Conservation (phyloP, 2,888 invertebrate genomes). For the Hydroisotoma schaefferi region DNA sequence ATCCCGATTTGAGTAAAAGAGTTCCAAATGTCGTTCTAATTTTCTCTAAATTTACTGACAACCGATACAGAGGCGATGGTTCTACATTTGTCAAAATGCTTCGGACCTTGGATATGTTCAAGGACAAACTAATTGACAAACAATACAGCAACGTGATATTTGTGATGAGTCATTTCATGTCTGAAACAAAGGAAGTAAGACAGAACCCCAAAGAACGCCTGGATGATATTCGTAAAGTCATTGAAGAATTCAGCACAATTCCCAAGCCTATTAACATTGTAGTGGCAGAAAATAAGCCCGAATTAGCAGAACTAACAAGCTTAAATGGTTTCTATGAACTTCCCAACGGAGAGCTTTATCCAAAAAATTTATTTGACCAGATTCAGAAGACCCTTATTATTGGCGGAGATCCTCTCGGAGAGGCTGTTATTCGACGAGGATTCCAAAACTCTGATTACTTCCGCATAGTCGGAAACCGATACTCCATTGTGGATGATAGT, state of each 20-base stretch:
- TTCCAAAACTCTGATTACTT: slow-evolving; percentile 30
- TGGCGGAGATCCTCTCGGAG: slow-evolving; percentile 29
- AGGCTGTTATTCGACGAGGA: slow-evolving; percentile 27
- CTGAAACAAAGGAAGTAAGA: slow-evolving; percentile 12
- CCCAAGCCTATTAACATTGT: slow-evolving; percentile 32
- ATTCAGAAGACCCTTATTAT: slow-evolving; percentile 12
- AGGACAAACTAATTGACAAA: slow-evolving; percentile 19
- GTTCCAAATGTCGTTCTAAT: slow-evolving; percentile 30
- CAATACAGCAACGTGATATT: slow-evolving; percentile 24
- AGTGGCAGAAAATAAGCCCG: slow-evolving; percentile 36
- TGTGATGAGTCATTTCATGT: slow-evolving; percentile 21
- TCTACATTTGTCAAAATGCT: slow-evolving; percentile 31
- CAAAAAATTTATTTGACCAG: slow-evolving; percentile 33
- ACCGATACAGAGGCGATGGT: slow-evolving; percentile 23
- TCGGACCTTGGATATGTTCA: slow-evolving; percentile 21
- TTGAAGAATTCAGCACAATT: slow-evolving; percentile 21
- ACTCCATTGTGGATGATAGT: slow-evolving; percentile 3
- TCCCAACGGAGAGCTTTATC: slow-evolving; percentile 37
- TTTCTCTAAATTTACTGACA: slow-evolving; percentile 30
- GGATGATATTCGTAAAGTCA: slow-evolving; percentile 12
- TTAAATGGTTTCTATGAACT: slow-evolving; percentile 30
- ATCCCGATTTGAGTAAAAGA: slow-evolving; percentile 23
- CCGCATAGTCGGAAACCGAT: slow-evolving; percentile 8
- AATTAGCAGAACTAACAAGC: slow-evolving; percentile 5
- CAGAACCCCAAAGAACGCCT: slow-evolving; percentile 20